Conservation (phyloP, 2,113 vertebrate species). For the Callaeas wilsoni region DNA sequence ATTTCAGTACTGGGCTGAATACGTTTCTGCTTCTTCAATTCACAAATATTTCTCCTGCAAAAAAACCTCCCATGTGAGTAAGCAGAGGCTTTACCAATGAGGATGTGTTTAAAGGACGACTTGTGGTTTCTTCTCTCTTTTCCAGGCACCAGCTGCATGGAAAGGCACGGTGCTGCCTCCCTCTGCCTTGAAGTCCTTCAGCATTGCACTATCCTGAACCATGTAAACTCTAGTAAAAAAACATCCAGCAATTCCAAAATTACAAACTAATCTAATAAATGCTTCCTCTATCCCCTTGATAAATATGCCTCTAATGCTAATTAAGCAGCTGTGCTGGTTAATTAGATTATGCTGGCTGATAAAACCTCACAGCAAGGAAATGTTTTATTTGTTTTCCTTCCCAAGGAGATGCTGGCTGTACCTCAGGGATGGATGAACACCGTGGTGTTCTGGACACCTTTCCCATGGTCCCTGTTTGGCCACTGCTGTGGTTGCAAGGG, state of each 20-base stretch:
- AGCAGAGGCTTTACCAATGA: not conserved
- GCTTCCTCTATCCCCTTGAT: not conserved
- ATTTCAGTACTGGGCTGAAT: not conserved
- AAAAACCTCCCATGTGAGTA: not conserved
- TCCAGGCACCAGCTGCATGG: not conserved
- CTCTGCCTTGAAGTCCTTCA: not conserved
- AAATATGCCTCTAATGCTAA: not conserved
- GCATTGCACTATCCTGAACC: rapidly evolving
- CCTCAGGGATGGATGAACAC: rapidly evolving
- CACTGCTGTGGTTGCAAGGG: rapidly evolving
- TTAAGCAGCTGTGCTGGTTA: not conserved
- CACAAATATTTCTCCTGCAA: not conserved
- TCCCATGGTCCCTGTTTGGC: rapidly evolving
- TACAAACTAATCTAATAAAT: not conserved
- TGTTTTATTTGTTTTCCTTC: not conserved
- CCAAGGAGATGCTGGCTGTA: rapidly evolving
- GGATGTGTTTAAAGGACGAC: not conserved
- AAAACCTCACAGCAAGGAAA: not conserved
- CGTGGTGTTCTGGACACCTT: rapidly evolving
- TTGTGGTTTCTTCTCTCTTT: not conserved
- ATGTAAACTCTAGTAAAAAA: not conserved
- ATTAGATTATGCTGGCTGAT: not conserved
- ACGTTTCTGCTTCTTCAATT: not conserved
- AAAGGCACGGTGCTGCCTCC: not conserved
- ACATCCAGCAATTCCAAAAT: not conserved